phyloP scores from a whole-genome alignment of 1,140 invertebrate genomes.

The Aphidius gifuensis region DNA sequence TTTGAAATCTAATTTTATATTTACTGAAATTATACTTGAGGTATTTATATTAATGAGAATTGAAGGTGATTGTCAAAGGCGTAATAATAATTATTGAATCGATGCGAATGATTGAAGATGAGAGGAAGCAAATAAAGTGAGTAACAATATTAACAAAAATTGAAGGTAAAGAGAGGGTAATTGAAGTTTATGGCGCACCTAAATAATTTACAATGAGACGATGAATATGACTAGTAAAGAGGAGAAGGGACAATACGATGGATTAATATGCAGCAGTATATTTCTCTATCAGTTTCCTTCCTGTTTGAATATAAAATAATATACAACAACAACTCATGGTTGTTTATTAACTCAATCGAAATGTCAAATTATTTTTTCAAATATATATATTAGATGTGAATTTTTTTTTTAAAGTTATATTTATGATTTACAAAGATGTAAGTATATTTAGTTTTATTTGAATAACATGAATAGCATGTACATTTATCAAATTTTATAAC shows the following conservation, averaged over 20 bases:
- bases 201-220: slow-evolving; percentile 24
- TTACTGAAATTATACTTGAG: too few relatives aligned
- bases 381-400: too few relatives aligned
- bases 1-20: not conserved
- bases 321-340: not conserved
- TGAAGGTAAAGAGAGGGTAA: slow-evolving; percentile 16
- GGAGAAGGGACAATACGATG: slow-evolving; percentile 16
- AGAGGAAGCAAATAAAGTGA: not conserved
- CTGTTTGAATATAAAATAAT: slow-evolving; percentile 34
- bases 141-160: slow-evolving; percentile 1
- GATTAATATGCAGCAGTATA: slow-evolving; percentile 46
- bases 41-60: not conserved
- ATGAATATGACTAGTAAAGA: not conserved
- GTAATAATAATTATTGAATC: slow-evolving; percentile 18
- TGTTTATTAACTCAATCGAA: not conserved
- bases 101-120: slow-evolving; percentile 16
- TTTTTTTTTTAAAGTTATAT: too few relatives aligned
- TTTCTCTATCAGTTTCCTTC: slow-evolving; percentile 49
- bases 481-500: too few relatives aligned
- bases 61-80: not conserved
- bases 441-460: too few relatives aligned
- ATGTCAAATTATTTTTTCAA: not conserved
- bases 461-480: too few relatives aligned
- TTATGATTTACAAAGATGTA: too few relatives aligned
- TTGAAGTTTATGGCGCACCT: slow-evolving; percentile 24